Evolutionary conservation across 92 coral and sea anemone genomes (phyloP), one percentile per base, ranked within the genome.

Genomic region (Pocillopora meandrina): DNA sequence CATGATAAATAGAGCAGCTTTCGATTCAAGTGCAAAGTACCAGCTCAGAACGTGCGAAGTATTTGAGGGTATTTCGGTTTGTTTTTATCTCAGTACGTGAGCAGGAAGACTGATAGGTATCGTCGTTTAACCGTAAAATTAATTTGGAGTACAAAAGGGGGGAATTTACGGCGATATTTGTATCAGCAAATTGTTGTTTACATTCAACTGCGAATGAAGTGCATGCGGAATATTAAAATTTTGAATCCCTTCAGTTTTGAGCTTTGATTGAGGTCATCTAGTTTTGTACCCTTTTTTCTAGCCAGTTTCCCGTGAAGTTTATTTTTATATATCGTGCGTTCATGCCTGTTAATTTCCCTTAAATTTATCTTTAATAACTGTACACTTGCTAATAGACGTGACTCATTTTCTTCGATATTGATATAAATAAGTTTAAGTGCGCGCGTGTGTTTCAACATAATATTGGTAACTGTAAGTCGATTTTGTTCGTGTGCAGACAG

Each of bases 71-170:
- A 61, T 16, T 70, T 56, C 74, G 55, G 55, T 65, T 42, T 15
- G 56, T 63, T 12, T 66, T 69, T 80, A 59, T 62, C 57, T 5
- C 36, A 67, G 31, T 69, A 59, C 61, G 77, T 34, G 77, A 71
- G 56, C 60, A 42, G 60, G 67, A 71, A 68, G 12, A 56, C n/a
- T 59, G 77, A 81, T 71, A 81, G 63, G 68, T 42, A 81, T 83
- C 65, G 76, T 64, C 52, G 52, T 65, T 74, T 74, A 36, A 71
- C 80, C 80, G 31, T 21, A 64, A 74, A 62, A 74, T 83, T 83
- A 83, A 83, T 74, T 73, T 74, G 65, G 13, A 56, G 67, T 65
- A 83, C 80, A 61, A 74, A 72, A 71, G 76, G 17, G 75, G 77
- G 20, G 83, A 56, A 70, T 81, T 70, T 69, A 81, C 20, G 31